Base-by-base conservation (phyloP, 2,888 invertebrate species). In the Napeogenes sylphis region DNA sequence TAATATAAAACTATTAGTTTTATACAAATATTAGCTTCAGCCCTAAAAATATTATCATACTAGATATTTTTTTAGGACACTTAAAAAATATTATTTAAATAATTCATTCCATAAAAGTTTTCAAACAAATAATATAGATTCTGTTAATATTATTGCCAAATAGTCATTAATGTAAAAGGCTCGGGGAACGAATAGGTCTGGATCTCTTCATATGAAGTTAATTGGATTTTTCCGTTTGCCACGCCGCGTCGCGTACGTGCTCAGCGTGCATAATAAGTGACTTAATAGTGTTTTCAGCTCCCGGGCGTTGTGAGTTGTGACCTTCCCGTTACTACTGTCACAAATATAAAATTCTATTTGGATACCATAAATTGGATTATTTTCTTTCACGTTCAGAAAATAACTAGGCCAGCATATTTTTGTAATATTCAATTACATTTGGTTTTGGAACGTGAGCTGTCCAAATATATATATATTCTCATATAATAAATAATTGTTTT, bases 211-310 rank as follows among this genome's bases (percentile, higher is more conserved):
- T 81, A 83, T 83, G 84, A 77, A 87, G 82, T 87, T 87, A 87
- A 88, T 88, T 88, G 87, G 87, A 87, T 88, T 88, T 87, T 87
- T 87, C 86, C 87, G 84, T 87, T 85, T 85, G 82, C 82, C 82
- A 75, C 81, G 82, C 73, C 73, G 76, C 73, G 79, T 51, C 30
- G 75, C 74, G 80, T 75, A 83, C 84, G 87, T 83, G 84, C 78
- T 78, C 79, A 74, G 82, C 77, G 78, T 85, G 84, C 83, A 85
- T 87, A 85, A 84, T 83, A 82, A 84, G 83, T 79, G 76, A 76
- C 77, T 75, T 81, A 80, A 81, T 80, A 83, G 81, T 84, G 80
- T 82, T 83, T 71, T 70, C 67, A 67, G 67, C 67, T 57, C 56
- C 63, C 56, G 65, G 35, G 53, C 66, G 53, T 57, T 58, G 61